Conservation (phyloP, 2,113 vertebrate genomes). For the Pionites leucogaster region DNA sequence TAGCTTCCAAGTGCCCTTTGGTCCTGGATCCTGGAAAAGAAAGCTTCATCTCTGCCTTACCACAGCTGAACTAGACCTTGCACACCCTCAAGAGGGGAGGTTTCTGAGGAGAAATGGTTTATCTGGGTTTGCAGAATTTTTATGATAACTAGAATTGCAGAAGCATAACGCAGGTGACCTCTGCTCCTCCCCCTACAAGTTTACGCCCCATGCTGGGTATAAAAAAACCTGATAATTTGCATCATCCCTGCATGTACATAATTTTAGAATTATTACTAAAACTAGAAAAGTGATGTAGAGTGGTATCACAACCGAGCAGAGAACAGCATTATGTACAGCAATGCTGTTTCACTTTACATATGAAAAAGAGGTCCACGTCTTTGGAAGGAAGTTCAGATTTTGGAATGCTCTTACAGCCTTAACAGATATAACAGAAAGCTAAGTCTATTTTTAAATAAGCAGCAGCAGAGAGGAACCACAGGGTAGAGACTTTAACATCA, state of each 20-base stretch:
- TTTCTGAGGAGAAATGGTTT: not conserved
- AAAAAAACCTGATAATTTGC: not conserved
- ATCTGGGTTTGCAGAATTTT: not conserved
- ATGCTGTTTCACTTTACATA: not conserved
- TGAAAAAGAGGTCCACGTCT: accelerated
- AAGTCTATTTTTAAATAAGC: not conserved
- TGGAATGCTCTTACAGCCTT: not conserved
- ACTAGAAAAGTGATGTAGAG: not conserved
- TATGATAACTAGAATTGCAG: not conserved
- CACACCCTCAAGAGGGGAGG: not conserved
- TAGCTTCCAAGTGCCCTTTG: not conserved
- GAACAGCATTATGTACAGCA: not conserved
- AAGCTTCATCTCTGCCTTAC: not conserved
- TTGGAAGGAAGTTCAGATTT: not conserved
- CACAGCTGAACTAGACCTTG: not conserved
- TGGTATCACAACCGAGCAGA: not conserved
- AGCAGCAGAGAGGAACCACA: not conserved
- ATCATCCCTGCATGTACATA: accelerated
- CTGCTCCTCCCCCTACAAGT: not conserved
- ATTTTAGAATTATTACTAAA: not conserved
- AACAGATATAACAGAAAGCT: not conserved
- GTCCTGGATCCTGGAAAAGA: not conserved
- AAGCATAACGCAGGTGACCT: not conserved
- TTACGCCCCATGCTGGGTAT: not conserved
- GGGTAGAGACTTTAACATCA: accelerated